Base-by-base conservation (phyloP, 2,113 vertebrate genomes). In the Chaetura pelagica region DNA sequence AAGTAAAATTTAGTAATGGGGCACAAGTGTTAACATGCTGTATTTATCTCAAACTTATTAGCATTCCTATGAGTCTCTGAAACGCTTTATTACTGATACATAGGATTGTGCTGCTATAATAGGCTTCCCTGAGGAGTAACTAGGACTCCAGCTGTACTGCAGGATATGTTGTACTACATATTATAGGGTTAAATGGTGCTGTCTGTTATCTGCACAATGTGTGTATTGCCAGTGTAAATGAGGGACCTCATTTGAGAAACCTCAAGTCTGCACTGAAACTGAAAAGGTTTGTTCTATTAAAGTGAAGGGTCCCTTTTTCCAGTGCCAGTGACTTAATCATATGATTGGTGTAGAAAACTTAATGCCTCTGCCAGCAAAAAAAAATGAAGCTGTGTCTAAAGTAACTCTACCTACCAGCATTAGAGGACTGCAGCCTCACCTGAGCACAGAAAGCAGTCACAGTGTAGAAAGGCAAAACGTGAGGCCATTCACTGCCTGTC, bases 31-130 rank as follows among this genome's bases (percentile, higher is more conserved):
- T 90, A 92, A 90, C 67, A 77, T 24, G 21, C 55, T 75, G 61
- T 87, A 83, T 96, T 96, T 97, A 83, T 93, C 85, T 93, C 89
- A 83, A 95, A 95, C 51, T 93, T 96, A 91, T 79, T 90, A 93
- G 91, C 87, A 83, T 91, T 93, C 87, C 82, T 82, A 10, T 42
- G 92, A 93, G 84, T 63, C 67, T 96, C 67, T 51, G 40, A 85
- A 96, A 97, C 72, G 44, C 82, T 94, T 95, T 86, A 82, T 89
- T 87, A 80, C 92, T 66, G 90, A 91, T 94, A 91, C 85, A 80
- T 40, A 71, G 78, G 87, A 90, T 71, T 92, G 82, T 71, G 57
- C 64, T 84, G 75, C 84, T 88, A 8, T 80, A 90, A 86, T 46
- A 78, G 72, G 42, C 82, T 92, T 96, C 93, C 82, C 93, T 55